Evolutionary conservation across 2,888 invertebrate species (phyloP).

Genomic region (Morpho helenor): DNA sequence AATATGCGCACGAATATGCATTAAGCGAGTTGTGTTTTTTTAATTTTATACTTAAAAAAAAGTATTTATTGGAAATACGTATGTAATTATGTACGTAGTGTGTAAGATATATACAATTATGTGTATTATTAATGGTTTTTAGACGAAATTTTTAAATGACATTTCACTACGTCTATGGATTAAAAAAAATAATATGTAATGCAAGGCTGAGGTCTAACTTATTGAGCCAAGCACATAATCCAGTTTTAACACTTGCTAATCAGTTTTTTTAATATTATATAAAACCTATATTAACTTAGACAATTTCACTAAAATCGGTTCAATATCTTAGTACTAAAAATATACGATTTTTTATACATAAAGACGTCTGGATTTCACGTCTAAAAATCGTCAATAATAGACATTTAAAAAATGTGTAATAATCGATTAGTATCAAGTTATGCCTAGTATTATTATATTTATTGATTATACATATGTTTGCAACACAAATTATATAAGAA

Average conservation of each 20-base stretch:
- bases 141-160: slow-evolving; percentile 8
- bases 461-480: slow-evolving; percentile 21
- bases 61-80: slow-evolving; percentile 67
- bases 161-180: background rate
- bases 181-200: too few species aligned
- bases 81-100: slow-evolving; percentile 49
- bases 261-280: too few species aligned
- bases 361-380: background rate
- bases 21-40: slow-evolving; percentile 67
- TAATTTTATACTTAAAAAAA: slow-evolving; percentile 73
- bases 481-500: slow-evolving; percentile 22
- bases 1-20: slow-evolving; percentile 44
- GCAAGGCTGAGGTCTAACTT: too few species aligned
- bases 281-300: too few species aligned
- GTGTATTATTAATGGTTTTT: slow-evolving; percentile 22
- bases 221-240: too few species aligned
- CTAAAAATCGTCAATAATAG: slow-evolving; percentile 20
- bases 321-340: too few species aligned
- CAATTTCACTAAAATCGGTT: too few species aligned
- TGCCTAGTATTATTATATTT: slow-evolving; percentile 39
- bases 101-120: slow-evolving; percentile 36
- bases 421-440: slow-evolving; percentile 55
- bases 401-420: slow-evolving; percentile 42
- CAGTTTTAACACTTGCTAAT: too few species aligned
- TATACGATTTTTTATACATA: too few species aligned